Evolutionary conservation across 1,140 invertebrate species (phyloP).

Genomic region (Ips nitidus): DNA sequence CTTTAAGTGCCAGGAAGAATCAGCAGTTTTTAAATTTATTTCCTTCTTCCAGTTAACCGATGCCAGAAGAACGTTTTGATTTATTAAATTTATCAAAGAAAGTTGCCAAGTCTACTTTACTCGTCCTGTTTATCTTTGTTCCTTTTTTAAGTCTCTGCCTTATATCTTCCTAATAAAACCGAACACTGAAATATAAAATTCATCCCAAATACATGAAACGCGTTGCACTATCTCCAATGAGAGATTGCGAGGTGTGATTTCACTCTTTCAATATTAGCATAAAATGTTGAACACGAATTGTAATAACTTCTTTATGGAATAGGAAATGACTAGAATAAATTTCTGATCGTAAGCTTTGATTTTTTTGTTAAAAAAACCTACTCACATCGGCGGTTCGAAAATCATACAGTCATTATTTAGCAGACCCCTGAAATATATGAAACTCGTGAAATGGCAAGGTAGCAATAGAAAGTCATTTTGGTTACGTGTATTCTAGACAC

Average conservation of each 20-base stretch:
- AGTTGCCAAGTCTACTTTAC: conserved; percentile 10
- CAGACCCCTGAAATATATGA: not conserved
- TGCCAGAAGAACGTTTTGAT: conserved; percentile 5
- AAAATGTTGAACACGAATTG: not conserved
- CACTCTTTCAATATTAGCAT: conserved; percentile 12
- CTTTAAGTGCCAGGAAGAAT: not conserved
- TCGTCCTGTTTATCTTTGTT: conserved; percentile 14
- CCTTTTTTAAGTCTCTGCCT: conserved; percentile 1
- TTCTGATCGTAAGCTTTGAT: not conserved
- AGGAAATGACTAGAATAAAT: not conserved
- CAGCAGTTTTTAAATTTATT: conserved; percentile 4
- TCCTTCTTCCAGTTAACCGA: not conserved
- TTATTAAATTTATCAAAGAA: conserved; percentile 18
- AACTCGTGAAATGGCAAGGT: not conserved
- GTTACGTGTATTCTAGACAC: not conserved
- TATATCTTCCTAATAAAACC: conserved; percentile 8
- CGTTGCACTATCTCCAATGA: conserved; percentile 5
- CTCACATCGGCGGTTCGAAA: too few species aligned
- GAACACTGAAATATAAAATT: conserved; percentile 7
- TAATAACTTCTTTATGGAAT: not conserved
- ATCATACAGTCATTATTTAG: conserved; percentile 2
- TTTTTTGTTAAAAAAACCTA: too few species aligned
- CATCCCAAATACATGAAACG: not conserved
- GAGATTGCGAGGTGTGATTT: not conserved
- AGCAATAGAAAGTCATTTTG: not conserved